phyloP scores from a whole-genome alignment of 2,113 vertebrate species.

The Agapornis roseicollis region DNA sequence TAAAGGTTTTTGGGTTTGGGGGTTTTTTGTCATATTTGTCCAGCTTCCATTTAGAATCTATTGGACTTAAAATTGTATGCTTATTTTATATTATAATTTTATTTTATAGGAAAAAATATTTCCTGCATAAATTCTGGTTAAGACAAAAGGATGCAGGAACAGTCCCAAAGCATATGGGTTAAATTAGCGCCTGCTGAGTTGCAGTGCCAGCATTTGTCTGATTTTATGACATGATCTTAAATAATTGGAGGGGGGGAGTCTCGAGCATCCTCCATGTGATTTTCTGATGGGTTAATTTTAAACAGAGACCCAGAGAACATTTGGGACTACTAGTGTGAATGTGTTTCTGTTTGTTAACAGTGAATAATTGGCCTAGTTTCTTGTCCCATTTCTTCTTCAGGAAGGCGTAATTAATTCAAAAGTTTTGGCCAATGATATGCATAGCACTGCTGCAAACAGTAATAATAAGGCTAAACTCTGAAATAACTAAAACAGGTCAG shows the following conservation, averaged over 20 bases:
- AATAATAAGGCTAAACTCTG: not conserved
- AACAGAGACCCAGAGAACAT: constrained; percentile 34
- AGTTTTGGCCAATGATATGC: not conserved
- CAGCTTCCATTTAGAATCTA: not conserved
- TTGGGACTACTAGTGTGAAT: constrained; percentile 37
- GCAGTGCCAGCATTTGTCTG: constrained; percentile 60
- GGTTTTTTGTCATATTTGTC: not conserved
- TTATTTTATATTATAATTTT: constrained; percentile 1
- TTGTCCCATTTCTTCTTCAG: constrained; percentile 37
- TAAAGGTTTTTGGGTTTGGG: not conserved
- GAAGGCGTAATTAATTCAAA: constrained; percentile 30
- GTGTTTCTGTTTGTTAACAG: constrained; percentile 45
- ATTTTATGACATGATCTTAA: constrained; percentile 59
- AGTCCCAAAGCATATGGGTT: constrained; percentile 60
- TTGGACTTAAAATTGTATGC: not conserved
- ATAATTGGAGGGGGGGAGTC: constrained; percentile 51
- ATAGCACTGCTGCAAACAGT: not conserved
- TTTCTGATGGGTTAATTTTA: constrained; percentile 63
- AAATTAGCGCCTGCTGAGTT: constrained; percentile 61
- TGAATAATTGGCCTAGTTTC: constrained; percentile 60
- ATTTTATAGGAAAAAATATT: not conserved
- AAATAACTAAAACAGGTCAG: not conserved
- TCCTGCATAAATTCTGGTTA: constrained; percentile 44
- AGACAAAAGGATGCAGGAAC: constrained; percentile 51
- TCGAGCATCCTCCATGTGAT: constrained; percentile 39